A percentile compares a stretch with the other conserved stretches of the same genome.
Evolutionary conservation across 1,140 invertebrate genomes (phyloP).

Genomic region (Tetramorium alpestre): DNA sequence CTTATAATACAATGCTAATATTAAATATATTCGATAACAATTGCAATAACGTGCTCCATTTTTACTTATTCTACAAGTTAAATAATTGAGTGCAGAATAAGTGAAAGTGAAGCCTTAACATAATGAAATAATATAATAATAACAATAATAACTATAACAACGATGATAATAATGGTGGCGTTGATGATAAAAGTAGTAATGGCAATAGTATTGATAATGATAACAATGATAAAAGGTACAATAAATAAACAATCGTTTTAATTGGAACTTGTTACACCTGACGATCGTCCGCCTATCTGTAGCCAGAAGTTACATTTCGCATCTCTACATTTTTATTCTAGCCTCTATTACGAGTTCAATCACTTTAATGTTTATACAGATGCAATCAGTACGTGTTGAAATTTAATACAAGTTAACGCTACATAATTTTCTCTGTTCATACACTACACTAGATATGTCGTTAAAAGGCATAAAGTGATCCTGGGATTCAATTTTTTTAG

Average conservation of each 20-base stretch:
- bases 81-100: neutral
- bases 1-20: slow-evolving; percentile 1
- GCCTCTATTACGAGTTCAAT: neutral
- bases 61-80: slow-evolving; percentile 2
- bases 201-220: slow-evolving; percentile 4
- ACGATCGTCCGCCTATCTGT: slow-evolving; percentile 77
- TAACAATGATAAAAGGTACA: slow-evolving; percentile 11
- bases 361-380: neutral
- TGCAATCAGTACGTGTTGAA: neutral
- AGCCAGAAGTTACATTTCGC: slow-evolving; percentile 40
- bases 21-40: slow-evolving; percentile 12
- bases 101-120: neutral
- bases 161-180: neutral
- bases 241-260: slow-evolving; percentile 20
- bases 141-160: slow-evolving; percentile 14
- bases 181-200: neutral
- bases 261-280: slow-evolving; percentile 55
- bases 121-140: slow-evolving; percentile 34
- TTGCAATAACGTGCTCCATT: slow-evolving; percentile 21
- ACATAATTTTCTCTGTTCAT: slow-evolving; percentile 1
- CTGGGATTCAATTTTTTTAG: neutral
- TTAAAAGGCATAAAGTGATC: neutral
- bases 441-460: neutral
- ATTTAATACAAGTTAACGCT: slow-evolving; percentile 41
- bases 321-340: neutral